phyloP scores from a whole-genome alignment of 2,888 invertebrate species.

The Bruchidius siliquastri region DNA sequence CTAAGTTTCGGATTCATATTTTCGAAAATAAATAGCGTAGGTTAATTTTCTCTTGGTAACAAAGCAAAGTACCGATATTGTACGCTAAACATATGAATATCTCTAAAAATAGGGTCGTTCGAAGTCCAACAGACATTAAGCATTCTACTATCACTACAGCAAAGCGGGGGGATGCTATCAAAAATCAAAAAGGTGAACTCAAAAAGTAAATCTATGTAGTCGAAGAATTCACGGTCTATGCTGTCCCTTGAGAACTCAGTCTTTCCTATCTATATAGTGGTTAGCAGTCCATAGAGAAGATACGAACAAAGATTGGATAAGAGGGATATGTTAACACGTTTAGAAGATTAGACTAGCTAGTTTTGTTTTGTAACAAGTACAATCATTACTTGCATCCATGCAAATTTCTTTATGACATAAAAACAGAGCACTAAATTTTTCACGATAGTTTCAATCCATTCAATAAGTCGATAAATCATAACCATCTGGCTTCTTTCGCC shows the following conservation, averaged over 20 bases:
- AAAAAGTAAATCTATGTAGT: background rate
- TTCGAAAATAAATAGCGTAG: too few species aligned
- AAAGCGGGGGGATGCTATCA: slow-evolving; percentile 31
- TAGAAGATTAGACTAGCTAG: background rate
- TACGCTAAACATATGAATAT: background rate
- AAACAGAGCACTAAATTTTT: background rate
- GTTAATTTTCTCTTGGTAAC: slow-evolving; percentile 11
- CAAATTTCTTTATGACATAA: background rate
- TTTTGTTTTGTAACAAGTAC: background rate
- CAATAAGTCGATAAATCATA: too few species aligned
- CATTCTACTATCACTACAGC: slow-evolving; percentile 23
- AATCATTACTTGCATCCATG: background rate
- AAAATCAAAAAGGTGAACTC: slow-evolving; percentile 16
- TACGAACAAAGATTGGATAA: background rate
- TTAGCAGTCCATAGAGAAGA: background rate
- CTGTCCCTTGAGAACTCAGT: background rate
- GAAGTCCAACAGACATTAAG: slow-evolving; percentile 39
- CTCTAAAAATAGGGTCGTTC: slow-evolving; percentile 33
- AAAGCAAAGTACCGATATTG: slow-evolving; percentile 23
- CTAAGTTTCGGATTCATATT: too few species aligned
- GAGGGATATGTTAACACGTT: background rate
- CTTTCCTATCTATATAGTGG: background rate
- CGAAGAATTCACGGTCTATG: background rate
- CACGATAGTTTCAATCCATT: too few species aligned
- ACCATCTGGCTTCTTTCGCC: too few species aligned